These are phyloP conservation scores for Anolis sagrei DNA, from an alignment of 2,113 vertebrate species.

Conservation along the genomic window DNA sequence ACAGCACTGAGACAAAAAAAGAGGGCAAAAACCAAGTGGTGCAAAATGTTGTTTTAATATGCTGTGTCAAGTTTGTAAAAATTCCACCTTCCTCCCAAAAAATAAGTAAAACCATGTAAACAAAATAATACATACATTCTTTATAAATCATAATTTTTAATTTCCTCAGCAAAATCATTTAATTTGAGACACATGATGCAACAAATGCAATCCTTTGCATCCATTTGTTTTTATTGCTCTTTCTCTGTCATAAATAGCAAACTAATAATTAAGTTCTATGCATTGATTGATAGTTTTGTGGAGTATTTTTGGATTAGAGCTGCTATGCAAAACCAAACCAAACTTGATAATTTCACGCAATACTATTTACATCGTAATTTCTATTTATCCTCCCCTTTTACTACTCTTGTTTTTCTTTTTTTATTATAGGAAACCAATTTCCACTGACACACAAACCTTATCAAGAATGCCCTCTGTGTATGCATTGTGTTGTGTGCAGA, in stretches of 20 bases:
- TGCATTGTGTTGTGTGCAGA: conserved; percentile 48
- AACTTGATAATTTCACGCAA: conserved; percentile 39
- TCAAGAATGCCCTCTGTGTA: conserved; percentile 46
- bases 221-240: not conserved
- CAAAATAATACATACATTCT: not conserved
- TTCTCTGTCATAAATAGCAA: conserved; percentile 32
- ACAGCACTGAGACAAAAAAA: not conserved
- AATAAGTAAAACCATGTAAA: not conserved
- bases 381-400: conserved; percentile 41
- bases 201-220: not conserved
- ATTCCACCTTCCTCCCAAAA: not conserved
- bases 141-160: not conserved
- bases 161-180: not conserved
- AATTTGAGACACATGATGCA: not conserved
- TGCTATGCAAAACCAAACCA: conserved; percentile 27
- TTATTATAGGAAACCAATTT: conserved; percentile 49
- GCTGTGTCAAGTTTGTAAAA: not conserved
- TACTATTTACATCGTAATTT: conserved; percentile 42
- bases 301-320: conserved; percentile 18
- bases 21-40: not conserved
- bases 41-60: not conserved
- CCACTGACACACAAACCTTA: conserved; percentile 51
- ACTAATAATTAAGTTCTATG: conserved; percentile 43
- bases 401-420: conserved; percentile 2
- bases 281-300: conserved; percentile 47